A percentile compares a stretch with the other conserved stretches of the same genome.
Conservation (phyloP, 2,113 vertebrate genomes). For the Lophochroa leadbeateri region DNA sequence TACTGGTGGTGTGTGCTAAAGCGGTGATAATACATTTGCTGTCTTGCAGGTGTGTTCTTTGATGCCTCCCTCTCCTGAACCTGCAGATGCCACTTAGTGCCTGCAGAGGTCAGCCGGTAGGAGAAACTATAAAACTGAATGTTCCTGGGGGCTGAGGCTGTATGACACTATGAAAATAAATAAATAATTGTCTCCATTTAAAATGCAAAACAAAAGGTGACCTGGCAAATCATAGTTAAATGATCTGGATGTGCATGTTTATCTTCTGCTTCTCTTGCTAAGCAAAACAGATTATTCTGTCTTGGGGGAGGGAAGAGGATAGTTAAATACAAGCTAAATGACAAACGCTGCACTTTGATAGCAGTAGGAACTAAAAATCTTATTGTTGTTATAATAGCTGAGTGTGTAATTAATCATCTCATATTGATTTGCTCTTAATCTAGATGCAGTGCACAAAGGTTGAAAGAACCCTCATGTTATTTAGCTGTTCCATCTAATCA, state of each 20-base stretch:
- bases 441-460: constrained; percentile 32
- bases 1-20: not conserved
- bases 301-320: not conserved
- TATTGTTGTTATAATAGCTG: constrained; percentile 47
- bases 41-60: not conserved
- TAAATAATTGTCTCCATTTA: not conserved
- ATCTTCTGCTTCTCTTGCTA: constrained; percentile 26
- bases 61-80: not conserved
- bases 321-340: constrained; percentile 33
- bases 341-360: not conserved
- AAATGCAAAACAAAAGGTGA: not conserved
- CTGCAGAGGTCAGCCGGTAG: not conserved
- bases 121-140: not conserved
- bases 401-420: constrained; percentile 62
- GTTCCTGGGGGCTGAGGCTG: not conserved
- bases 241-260: constrained; percentile 2
- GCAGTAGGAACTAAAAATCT: not conserved
- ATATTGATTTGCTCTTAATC: constrained; percentile 61
- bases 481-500: constrained; percentile 19
- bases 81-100: not conserved
- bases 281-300: constrained; percentile 19
- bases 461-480: constrained; percentile 24
- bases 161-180: not conserved
- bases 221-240: not conserved
- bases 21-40: not conserved